Conservation (phyloP, 2,797 vertebrate genomes). For the Erpetoichthys calabaricus region DNA sequence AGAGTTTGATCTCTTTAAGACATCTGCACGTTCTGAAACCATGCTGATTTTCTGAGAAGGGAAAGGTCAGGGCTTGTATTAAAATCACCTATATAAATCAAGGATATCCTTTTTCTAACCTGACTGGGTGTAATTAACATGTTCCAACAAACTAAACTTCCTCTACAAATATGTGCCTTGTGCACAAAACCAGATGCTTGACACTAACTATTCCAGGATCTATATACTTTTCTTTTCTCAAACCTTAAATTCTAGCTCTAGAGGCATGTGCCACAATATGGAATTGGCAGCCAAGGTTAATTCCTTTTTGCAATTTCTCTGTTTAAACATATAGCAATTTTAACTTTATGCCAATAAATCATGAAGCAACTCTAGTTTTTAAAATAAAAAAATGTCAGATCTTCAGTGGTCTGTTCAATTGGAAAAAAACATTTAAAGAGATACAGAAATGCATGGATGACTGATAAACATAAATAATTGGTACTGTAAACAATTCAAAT, state of each 20-base stretch:
- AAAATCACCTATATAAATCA: constrained; percentile 32
- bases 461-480: no score
- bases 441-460: no score
- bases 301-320: background rate
- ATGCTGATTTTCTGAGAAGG: constrained; percentile 14
- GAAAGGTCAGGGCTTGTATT: constrained; percentile 31
- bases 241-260: background rate
- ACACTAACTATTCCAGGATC: constrained; percentile 23
- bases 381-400: no score
- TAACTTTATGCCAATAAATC: no score
- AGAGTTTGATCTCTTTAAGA: constrained; percentile 9
- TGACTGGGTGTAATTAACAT: constrained; percentile 24
- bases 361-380: no score
- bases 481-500: no score
- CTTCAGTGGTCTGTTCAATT: no score
- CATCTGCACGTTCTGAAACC: constrained; percentile 9
- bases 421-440: no score
- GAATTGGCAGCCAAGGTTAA: background rate
- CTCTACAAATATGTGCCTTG: constrained; percentile 26
- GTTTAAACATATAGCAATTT: no score
- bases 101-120: constrained; percentile 33
- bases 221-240: constrained; percentile 12
- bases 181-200: constrained; percentile 37
- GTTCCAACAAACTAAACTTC: constrained; percentile 34
- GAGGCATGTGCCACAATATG: background rate